A percentile compares a stretch with the other conserved stretches of the same genome.
These are phyloP conservation scores for Heliopora coerulea DNA, from an alignment of 92 coral and sea anemone genomes.

Conservation along the genomic window DNA sequence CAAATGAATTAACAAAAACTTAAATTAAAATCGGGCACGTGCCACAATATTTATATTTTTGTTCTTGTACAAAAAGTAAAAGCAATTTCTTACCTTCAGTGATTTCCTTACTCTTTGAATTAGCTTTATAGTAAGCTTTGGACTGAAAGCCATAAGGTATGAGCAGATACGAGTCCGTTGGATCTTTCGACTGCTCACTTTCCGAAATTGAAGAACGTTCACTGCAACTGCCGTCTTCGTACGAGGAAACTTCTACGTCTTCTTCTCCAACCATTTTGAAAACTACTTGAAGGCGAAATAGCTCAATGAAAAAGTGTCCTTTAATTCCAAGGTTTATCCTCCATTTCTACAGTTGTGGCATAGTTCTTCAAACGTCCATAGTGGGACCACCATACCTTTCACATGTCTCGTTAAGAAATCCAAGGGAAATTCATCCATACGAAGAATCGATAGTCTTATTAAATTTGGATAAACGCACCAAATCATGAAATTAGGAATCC, in stretches of 20 bases:
- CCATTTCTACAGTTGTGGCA: too few species aligned
- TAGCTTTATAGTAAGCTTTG: constrained; percentile 77
- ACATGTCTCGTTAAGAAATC: too few species aligned
- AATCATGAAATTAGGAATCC: too few species aligned
- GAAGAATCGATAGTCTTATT: too few species aligned
- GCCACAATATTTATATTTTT: too few species aligned
- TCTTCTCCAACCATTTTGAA: neutral
- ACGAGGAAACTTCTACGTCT: neutral
- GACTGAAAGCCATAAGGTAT: constrained; percentile 94
- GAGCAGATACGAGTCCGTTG: constrained; percentile 63
- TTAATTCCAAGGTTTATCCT: neutral
- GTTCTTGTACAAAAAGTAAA: too few species aligned
- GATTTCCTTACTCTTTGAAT: constrained; percentile 92
- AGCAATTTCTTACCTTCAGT: constrained; percentile 69
- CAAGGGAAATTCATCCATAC: too few species aligned
- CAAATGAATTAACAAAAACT: too few species aligned
- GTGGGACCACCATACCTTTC: too few species aligned
- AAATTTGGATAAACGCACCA: too few species aligned
- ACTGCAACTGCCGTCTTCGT: neutral
- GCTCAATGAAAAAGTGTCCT: neutral
- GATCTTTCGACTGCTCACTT: constrained; percentile 24
- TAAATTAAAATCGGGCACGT: too few species aligned
- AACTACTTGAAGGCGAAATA: neutral
- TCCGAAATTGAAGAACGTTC: neutral
- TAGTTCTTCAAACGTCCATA: too few species aligned